Base-by-base conservation (phyloP, 2,113 vertebrate genomes). In the Mohoua ochrocephala region DNA sequence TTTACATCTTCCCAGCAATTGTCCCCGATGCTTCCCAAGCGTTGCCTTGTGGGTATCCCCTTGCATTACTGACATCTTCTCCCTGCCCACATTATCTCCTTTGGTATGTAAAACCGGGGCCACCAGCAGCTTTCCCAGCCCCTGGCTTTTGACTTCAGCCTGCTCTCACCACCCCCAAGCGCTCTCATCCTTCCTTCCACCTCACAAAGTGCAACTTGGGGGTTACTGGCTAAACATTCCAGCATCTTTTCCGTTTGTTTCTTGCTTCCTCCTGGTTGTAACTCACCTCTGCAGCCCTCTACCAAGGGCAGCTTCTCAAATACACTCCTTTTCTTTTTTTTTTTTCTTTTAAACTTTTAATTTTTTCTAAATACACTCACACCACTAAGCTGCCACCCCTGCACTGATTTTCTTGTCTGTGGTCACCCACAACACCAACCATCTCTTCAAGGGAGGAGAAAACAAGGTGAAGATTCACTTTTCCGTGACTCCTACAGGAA, bases 341-440 rank as follows among this genome's bases (percentile, higher is more conserved):
- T 19, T 17, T 33, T 42, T 39, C 23, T 28, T 41, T 30, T 2
- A 0, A 26, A 16, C 2, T 13, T 59, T 23, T 6, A 17, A 11
- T 37, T 67, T 39, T 21, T 52, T 45, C 39, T 26, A n/a, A 84
- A 74, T 42, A 42, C 3, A 2, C 49, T 70, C 61, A 69, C 54
- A 24, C 59, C 68, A 92, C 83, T n/a, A 71, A 0, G 30, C 85
- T 81, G 85, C 82, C 68, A 68, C 47, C 76, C 39, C 83, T 86
- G 91, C 91, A 86, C 76, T 91, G 83, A 96, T 93, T 93, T 65
- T 16, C 82, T 63, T 84, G 63, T 59, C 88, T 95, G 91, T 94
- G 92, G 93, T 96, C 96, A 96, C 86, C 92, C 93, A 59, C 96
- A 96, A 92, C 79, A 39, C 87, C 26, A 91, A 85, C 49, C 44